phyloP scores from a whole-genome alignment of 2,888 invertebrate species.

The Chloroclysta siterata region DNA sequence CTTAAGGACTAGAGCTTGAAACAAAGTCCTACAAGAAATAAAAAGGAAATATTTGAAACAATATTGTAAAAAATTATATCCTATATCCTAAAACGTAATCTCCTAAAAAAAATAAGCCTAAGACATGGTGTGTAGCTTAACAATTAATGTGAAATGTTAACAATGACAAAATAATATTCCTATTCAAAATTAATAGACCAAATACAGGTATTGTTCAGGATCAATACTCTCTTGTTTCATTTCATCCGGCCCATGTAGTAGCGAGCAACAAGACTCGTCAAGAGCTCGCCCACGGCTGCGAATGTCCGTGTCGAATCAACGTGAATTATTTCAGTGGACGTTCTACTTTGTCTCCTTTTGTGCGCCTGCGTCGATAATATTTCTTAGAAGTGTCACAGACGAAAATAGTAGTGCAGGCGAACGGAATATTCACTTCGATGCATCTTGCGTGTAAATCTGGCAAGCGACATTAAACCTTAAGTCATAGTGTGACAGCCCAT shows the following conservation, averaged over 20 bases:
- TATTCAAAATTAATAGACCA: not conserved
- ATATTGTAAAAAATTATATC: too few relatives aligned
- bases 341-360: conserved; percentile 66
- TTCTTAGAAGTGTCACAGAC: conserved; percentile 54
- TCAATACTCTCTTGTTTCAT: conserved; percentile 23
- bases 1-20: too few relatives aligned
- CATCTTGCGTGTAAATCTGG: not conserved
- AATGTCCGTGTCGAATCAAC: conserved; percentile 73
- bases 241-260: conserved; percentile 40
- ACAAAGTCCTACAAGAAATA: too few relatives aligned
- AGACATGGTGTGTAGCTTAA: too few relatives aligned
- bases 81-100: too few relatives aligned
- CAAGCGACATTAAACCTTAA: not conserved
- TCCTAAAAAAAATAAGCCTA: too few relatives aligned
- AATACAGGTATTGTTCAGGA: conserved; percentile 9
- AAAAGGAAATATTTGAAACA: too few relatives aligned
- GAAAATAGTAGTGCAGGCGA: conserved; percentile 8
- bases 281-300: conserved; percentile 69
- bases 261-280: conserved; percentile 56
- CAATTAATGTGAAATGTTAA: too few relatives aligned
- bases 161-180: too few relatives aligned
- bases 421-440: conserved; percentile 4
- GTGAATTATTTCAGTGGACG: conserved; percentile 77
- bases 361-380: conserved; percentile 60
- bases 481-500: not conserved